Conservation (phyloP, 2,797 vertebrate genomes). For the Arnoldichthys spilopterus region DNA sequence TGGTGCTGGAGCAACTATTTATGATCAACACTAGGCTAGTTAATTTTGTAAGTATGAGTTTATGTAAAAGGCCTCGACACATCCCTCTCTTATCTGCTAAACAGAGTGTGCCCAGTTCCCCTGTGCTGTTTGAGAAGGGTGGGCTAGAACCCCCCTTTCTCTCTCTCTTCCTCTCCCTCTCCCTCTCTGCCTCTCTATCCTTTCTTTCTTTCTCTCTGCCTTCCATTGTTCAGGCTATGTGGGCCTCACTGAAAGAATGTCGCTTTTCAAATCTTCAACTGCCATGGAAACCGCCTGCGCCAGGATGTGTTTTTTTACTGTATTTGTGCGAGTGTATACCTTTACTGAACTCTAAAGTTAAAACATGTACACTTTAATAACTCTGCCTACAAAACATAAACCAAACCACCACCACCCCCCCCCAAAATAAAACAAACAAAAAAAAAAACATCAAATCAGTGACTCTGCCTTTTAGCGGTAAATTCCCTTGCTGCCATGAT, state of each 20-base stretch:
- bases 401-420: too few species aligned
- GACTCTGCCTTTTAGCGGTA: neutral
- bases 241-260: conserved; percentile 56
- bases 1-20: neutral
- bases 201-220: conserved; percentile 10
- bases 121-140: conserved; percentile 42
- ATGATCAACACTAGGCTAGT: neutral
- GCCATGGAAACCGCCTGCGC: conserved; percentile 20
- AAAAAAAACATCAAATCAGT: neutral
- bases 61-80: neutral
- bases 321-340: conserved; percentile 1
- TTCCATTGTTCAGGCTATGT: conserved; percentile 48
- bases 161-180: neutral
- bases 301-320: neutral
- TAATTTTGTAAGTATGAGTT: neutral
- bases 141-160: conserved; percentile 17
- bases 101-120: conserved; percentile 43
- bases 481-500: neutral
- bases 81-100: conserved; percentile 12
- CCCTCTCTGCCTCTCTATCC: conserved; percentile 1
- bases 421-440: too few species aligned
- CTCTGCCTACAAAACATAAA: neutral
- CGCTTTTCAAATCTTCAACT: conserved; percentile 52
- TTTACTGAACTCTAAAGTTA: neutral
- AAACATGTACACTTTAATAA: neutral